Evolutionary conservation across 2,888 invertebrate genomes (phyloP).

Genomic region (Cecidostiba fungosa): DNA sequence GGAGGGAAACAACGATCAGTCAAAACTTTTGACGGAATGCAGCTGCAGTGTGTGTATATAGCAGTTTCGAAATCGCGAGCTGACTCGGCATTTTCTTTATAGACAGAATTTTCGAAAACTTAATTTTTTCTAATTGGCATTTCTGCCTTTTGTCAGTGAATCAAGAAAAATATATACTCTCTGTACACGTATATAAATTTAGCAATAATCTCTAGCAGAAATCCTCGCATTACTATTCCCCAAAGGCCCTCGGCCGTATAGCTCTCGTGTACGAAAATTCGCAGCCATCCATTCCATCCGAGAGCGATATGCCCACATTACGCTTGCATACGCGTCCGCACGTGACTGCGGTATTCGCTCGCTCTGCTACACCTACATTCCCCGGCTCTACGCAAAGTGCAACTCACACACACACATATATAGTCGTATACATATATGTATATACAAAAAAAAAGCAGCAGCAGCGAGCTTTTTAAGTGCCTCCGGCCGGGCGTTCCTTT

Average conservation of each 20-base stretch:
- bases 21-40: constrained; percentile 55
- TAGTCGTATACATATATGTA: background rate
- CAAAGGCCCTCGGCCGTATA: background rate
- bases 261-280: background rate
- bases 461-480: constrained; percentile 39
- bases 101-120: too few relatives aligned
- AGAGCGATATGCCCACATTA: background rate
- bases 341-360: constrained; percentile 10
- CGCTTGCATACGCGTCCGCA: background rate
- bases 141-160: too few relatives aligned
- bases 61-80: too few relatives aligned
- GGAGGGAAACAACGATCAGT: constrained; percentile 41
- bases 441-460: background rate
- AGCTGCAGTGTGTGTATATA: constrained; percentile 1
- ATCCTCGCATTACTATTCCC: background rate
- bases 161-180: too few relatives aligned
- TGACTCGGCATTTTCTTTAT: too few relatives aligned
- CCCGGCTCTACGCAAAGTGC: background rate
- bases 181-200: background rate
- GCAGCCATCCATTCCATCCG: background rate
- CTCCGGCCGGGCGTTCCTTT: constrained; percentile 33
- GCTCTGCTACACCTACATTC: background rate
- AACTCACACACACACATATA: background rate
- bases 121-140: too few relatives aligned
- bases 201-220: background rate